Evolutionary conservation across 1,140 invertebrate genomes (phyloP).

Genomic region (Pseudomyrmex pallidus): DNA sequence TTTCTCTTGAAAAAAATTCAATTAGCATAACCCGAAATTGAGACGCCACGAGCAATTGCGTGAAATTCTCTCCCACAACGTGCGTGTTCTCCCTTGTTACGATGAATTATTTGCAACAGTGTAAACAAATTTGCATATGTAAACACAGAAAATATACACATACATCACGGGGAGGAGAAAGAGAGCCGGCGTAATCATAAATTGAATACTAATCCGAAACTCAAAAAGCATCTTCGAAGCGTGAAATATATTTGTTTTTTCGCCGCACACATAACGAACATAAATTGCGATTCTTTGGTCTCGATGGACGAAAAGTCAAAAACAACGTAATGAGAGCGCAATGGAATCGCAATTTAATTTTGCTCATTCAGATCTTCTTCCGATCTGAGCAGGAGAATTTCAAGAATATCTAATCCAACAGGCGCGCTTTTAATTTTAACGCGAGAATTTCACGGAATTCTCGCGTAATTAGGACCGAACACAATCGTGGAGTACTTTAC

Average conservation of each 20-base stretch:
- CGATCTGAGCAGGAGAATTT: background rate
- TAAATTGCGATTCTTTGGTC: background rate
- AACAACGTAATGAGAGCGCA: no score
- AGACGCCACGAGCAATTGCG: slow-evolving; percentile 1
- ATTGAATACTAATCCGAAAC: background rate
- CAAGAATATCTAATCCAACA: slow-evolving; percentile 4
- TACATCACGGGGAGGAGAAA: background rate
- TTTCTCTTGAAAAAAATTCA: slow-evolving; percentile 36
- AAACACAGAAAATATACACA: slow-evolving; percentile 24
- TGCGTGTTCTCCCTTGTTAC: background rate
- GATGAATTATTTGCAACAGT: slow-evolving; percentile 36
- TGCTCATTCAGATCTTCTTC: background rate
- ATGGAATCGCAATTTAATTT: background rate
- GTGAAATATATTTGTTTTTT: background rate
- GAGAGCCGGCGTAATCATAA: background rate
- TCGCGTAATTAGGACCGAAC: slow-evolving; percentile 37
- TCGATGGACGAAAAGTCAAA: background rate
- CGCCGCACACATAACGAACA: no score
- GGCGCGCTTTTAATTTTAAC: background rate
- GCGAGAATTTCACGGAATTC: slow-evolving; percentile 2
- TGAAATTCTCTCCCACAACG: slow-evolving; percentile 34
- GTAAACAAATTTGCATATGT: slow-evolving; percentile 33
- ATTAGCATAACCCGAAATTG: slow-evolving; percentile 53
- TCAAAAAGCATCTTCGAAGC: background rate
- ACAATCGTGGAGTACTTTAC: slow-evolving; percentile 27